Conservation (phyloP, 1,140 invertebrate genomes). For the Pinna nobilis region DNA sequence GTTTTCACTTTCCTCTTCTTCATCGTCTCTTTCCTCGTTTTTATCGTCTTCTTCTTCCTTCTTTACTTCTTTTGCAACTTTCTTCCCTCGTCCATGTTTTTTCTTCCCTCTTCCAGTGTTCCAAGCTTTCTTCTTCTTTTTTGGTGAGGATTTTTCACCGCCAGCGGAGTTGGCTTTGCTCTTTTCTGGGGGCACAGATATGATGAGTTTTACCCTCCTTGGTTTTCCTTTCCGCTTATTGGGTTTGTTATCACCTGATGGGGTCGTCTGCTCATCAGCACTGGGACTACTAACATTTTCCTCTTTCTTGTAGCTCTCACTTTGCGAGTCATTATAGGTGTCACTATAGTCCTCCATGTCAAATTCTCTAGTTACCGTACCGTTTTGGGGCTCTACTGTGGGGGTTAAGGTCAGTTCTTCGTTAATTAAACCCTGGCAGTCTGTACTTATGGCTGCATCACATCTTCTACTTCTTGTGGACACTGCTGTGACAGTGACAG, state of each 20-base stretch:
- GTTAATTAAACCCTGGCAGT: conserved; percentile 1
- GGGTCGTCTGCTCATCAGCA: no score
- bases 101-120: background rate
- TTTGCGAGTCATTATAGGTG: no score
- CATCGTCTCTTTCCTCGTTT: conserved; percentile 55
- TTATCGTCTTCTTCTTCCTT: conserved; percentile 44
- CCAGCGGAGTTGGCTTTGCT: background rate
- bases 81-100: background rate
- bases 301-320: background rate
- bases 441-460: conserved; percentile 43
- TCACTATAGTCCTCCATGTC: no score
- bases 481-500: conserved; percentile 54
- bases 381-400: no score
- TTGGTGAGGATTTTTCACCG: background rate
- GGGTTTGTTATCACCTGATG: conserved; percentile 10
- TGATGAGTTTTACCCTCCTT: conserved; percentile 7
- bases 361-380: no score
- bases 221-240: conserved; percentile 27
- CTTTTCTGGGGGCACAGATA: conserved; percentile 12
- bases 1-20: conserved; percentile 22
- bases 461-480: conserved; percentile 29
- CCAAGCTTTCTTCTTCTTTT: background rate
- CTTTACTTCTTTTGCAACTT: background rate
- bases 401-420: conserved; percentile 1
- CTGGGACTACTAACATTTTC: background rate